Evolutionary conservation across 2,113 vertebrate species (phyloP).

Genomic region (Astur gentilis): DNA sequence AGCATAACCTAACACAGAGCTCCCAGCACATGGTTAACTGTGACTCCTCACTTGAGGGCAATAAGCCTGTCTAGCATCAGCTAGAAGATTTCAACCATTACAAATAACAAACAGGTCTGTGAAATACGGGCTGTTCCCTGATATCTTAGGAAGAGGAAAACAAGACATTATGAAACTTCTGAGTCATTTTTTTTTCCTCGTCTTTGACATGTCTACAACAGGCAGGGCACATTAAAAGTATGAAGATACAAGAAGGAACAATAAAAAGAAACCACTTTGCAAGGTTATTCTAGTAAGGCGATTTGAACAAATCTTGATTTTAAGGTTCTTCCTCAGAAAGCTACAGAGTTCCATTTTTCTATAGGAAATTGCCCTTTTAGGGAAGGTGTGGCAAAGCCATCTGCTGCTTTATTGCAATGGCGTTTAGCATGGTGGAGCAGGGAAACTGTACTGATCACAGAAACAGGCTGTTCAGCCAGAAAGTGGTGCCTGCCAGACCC

Average conservation of each 20-base stretch:
- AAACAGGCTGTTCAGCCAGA: slow-evolving; percentile 56
- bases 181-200: neutral
- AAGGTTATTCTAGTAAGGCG: neutral
- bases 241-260: slow-evolving; percentile 13
- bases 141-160: neutral
- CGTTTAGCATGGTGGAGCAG: neutral
- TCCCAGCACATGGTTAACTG: neutral
- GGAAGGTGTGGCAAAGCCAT: slow-evolving; percentile 56
- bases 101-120: neutral
- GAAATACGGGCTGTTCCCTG: neutral
- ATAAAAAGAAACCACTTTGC: neutral
- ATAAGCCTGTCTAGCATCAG: neutral
- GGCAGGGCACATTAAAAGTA: neutral
- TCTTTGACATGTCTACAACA: neutral
- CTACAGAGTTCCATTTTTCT: slow-evolving; percentile 12
- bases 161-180: neutral
- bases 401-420: slow-evolving; percentile 45
- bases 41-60: neutral
- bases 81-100: neutral
- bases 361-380: neutral
- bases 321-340: slow-evolving; percentile 17
- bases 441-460: slow-evolving; percentile 56
- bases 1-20: neutral
- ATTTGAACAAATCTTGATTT: slow-evolving; percentile 1
- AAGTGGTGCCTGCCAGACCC: slow-evolving; percentile 16